Conservation (phyloP, 2,113 vertebrate genomes). For the Zapornia atra region DNA sequence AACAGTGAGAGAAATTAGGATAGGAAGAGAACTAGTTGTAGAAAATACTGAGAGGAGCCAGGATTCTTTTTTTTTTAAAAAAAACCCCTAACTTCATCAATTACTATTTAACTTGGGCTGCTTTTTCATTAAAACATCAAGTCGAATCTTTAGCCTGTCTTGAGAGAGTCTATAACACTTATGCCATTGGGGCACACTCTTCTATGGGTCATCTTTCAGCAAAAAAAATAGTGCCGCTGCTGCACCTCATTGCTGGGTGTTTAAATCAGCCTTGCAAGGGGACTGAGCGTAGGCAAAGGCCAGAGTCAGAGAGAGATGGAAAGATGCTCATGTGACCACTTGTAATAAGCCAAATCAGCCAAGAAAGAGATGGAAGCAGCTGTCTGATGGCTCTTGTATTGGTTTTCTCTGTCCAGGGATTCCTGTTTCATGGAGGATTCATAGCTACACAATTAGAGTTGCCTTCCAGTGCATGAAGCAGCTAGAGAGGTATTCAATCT, state of each 20-base stretch:
- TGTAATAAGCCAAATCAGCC: background rate
- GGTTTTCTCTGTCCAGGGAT: background rate
- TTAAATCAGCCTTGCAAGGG: background rate
- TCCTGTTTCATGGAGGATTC: constrained; percentile 24
- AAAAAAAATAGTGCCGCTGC: background rate
- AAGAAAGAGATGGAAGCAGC: background rate
- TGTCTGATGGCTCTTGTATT: background rate
- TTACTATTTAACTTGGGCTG: background rate
- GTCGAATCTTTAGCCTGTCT: background rate
- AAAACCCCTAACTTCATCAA: background rate
- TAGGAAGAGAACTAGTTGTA: background rate
- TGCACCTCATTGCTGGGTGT: background rate
- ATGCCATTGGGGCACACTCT: background rate
- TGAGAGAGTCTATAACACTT: background rate
- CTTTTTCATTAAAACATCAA: background rate
- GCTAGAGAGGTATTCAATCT: background rate
- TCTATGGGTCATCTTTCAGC: background rate
- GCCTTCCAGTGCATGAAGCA: constrained; percentile 28
- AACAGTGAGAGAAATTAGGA: background rate
- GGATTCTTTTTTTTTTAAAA: background rate
- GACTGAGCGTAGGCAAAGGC: background rate
- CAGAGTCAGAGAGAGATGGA: background rate
- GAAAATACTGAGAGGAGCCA: background rate
- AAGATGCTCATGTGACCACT: background rate
- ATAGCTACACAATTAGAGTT: constrained; percentile 18